A percentile compares a stretch with the other conserved stretches of the same genome.
Evolutionary conservation across 2,113 vertebrate genomes (phyloP).

Genomic region (Sinocyclocheilus grahami): DNA sequence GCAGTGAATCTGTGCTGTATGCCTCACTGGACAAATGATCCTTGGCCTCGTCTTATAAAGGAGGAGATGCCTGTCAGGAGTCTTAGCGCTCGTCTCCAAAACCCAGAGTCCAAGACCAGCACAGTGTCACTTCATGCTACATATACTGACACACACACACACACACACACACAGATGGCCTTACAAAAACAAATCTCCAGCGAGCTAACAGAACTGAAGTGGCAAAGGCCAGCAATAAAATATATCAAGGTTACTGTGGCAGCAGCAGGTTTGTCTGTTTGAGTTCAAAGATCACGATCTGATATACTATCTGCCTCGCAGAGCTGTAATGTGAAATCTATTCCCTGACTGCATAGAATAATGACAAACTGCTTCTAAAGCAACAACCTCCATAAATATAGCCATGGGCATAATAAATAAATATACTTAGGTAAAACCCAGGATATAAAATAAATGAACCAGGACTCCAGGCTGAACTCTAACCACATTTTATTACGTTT

Average conservation of each 20-base stretch:
- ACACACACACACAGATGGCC: background rate
- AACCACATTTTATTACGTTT: background rate
- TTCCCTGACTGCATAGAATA: conserved; percentile 10
- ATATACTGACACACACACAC: conserved; percentile 25
- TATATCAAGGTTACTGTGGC: conserved; percentile 45
- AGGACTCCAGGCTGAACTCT: background rate
- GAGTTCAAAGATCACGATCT: conserved; percentile 28
- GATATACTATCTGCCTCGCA: conserved; percentile 28
- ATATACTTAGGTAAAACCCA: background rate
- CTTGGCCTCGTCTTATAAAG: conserved; percentile 20
- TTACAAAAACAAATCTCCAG: conserved; percentile 13
- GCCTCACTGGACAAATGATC: conserved; percentile 27
- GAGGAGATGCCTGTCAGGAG: conserved; percentile 50
- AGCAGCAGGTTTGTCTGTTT: conserved; percentile 40
- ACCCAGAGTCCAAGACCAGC: conserved; percentile 41
- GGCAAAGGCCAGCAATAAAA: conserved; percentile 37
- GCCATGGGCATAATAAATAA: background rate
- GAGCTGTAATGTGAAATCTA: conserved; percentile 5
- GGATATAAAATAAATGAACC: background rate
- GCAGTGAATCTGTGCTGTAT: conserved; percentile 1
- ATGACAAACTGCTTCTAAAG: background rate
- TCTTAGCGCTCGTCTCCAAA: conserved; percentile 65
- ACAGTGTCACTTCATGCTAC: conserved; percentile 36
- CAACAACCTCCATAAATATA: background rate
- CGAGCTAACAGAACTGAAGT: conserved; percentile 27